These are phyloP conservation scores for Limnephilus auricula DNA, from an alignment of 2,888 invertebrate genomes.

Conservation along the genomic window DNA sequence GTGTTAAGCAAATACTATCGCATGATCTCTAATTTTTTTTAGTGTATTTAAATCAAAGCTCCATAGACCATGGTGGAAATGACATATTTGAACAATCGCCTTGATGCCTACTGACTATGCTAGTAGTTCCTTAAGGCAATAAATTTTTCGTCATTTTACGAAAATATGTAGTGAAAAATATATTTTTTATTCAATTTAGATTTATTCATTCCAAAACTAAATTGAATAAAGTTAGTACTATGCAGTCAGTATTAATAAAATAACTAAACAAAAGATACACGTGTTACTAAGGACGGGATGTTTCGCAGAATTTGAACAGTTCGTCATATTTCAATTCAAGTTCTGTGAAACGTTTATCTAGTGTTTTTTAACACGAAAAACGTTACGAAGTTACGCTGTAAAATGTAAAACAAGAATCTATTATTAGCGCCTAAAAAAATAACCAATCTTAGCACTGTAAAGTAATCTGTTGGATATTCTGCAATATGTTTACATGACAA, in stretches of 20 bases:
- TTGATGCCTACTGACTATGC: background rate
- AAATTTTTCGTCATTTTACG: background rate
- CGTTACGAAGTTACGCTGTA: background rate
- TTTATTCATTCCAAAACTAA: no score
- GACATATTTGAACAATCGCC: no score
- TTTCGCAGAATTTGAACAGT: no score
- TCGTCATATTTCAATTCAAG: no score
- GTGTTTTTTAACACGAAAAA: no score
- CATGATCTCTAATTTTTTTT: background rate
- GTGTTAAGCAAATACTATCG: background rate
- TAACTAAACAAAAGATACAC: no score
- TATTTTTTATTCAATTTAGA: no score
- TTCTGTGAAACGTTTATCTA: no score
- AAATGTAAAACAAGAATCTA: background rate
- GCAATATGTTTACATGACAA: no score
- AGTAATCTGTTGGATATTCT: background rate
- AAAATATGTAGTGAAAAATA: background rate
- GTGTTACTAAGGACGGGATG: no score
- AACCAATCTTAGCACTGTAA: background rate
- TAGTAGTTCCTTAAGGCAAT: background rate
- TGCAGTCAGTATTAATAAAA: no score
- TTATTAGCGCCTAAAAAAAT: background rate
- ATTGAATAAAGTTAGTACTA: no score
- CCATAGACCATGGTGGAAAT: background rate
- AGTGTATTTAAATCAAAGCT: background rate